Evolutionary conservation across 2,888 invertebrate genomes (phyloP).

Genomic region (Cyclophora punctaria): DNA sequence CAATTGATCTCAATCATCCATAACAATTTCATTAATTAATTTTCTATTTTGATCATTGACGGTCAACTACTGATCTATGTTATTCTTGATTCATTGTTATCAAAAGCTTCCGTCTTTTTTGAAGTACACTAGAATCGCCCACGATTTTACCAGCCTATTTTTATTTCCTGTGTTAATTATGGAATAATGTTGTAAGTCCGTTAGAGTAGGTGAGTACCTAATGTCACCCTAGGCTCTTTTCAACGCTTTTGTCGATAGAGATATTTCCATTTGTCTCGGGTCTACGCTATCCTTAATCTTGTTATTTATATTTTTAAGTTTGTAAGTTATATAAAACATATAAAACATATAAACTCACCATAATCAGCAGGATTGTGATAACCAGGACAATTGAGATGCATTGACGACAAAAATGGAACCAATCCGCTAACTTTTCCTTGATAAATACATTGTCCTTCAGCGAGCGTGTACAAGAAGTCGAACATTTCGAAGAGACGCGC

Average conservation of each 20-base stretch:
- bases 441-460: slow-evolving; percentile 95
- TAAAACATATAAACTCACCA: slow-evolving; percentile 71
- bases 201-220: no score
- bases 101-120: no score
- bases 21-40: no score
- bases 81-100: no score
- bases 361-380: slow-evolving; percentile 99
- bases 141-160: background rate
- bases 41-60: no score
- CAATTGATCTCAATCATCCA: no score
- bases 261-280: no score
- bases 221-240: no score
- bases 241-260: no score
- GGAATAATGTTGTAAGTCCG: background rate
- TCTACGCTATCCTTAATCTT: background rate
- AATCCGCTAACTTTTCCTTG: slow-evolving; percentile 88
- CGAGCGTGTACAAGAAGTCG: slow-evolving; percentile 92
- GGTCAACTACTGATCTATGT: no score
- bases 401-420: slow-evolving; percentile 89
- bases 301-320: background rate
- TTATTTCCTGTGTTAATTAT: background rate
- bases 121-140: no score
- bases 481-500: slow-evolving; percentile 97
- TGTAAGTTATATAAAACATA: background rate
- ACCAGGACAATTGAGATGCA: slow-evolving; percentile 92